Base-by-base conservation (phyloP, 2,888 invertebrate species). In the Melanostoma mellinum region DNA sequence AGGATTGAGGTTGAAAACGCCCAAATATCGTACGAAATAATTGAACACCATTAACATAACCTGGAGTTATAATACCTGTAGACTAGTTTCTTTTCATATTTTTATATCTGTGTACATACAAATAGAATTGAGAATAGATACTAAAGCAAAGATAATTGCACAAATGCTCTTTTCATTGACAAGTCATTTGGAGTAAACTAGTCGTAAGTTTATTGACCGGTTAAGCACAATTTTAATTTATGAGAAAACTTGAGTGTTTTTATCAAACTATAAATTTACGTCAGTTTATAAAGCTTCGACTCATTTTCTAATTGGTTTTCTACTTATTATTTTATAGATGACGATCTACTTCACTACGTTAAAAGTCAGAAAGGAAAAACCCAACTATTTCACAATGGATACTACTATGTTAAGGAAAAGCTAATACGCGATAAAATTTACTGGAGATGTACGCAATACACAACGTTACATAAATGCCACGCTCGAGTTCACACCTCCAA, bases 391-490 rank as follows among this genome's bases (percentile, higher is more conserved):
- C 85, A 88, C 53, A 87, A 89, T 2, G 90, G 89, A 32, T 90
- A 85, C 85, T 89, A 88, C 76, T 91, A 90, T 75, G 89, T 91
- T 1, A 88, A 88, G 8, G 91, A 91, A 68, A 91, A 91, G 85
- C 85, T 85, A 20, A 88, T 90, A 10, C 88, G 89, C 0, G 85
- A 86, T 33, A 91, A 91, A 85, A 88, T 89, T 6, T 91, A 91
- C 84, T 91, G 91, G 91, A 88, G 91, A 38, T 91, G 91, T 84
- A 90, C 89, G 1, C 89, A 90, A 72, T 91, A 91, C 61, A 91
- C 91, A 5, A 91, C 91, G 3, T 72, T 85, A 0, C 65, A 86
- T 6, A 89, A 88, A 68, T 91, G 91, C 68, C 91, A 89, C 50
- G 91, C 89, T 3, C 87, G 91, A 20, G 84, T 91, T 2, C 91